Evolutionary conservation across 2,888 invertebrate species (phyloP), one percentile per base, ranked within the genome.

Genomic region (Aspidiotus rigidus): DNA sequence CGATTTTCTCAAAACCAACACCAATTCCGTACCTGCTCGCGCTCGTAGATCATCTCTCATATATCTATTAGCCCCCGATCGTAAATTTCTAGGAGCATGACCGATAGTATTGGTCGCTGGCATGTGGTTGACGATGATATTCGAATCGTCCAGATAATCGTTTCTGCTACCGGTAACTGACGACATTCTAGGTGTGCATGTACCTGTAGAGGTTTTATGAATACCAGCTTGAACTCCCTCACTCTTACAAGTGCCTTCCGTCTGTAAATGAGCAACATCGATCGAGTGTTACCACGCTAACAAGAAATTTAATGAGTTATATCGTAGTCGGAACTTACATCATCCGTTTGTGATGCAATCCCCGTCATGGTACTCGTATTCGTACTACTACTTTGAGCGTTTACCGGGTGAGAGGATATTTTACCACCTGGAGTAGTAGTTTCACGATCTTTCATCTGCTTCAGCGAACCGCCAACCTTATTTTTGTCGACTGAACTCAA

Each of bases 231-330:
- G 64, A 2, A 89, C 89, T 1, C 90, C 90, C 78, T 91, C 90
- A 0, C 89, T 90, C 77, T 86, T 86, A 8, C 84, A 80, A 56
- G 67, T 69, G 82, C 81, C 76, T 85, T 84, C 81, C 85, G 75
- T 72, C 74, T 74, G 39, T 0, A 53, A 16, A 57, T 39, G 10
- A 42, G 60, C 55, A 54, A 56, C 28, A 28, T 28, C 28, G 28
- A 28, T 28, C 5, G 28, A 28, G 28, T 28, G 28, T 28, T 28
- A n/a, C n/a, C n/a, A n/a, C n/a, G n/a, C n/a, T n/a, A n/a, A n/a
- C n/a, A n/a, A 3, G 28, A 28, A 28, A 28, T 3, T 1, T 5
- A 28, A 28, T 28, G 5, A 28, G 28, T 28, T 28, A 28, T 28
- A 1, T 1, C 1, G 28, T 28, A 28, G 28, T 28, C 5, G 1